Base-by-base conservation (phyloP, 1,140 invertebrate species). In the Sarcophaga bullata region DNA sequence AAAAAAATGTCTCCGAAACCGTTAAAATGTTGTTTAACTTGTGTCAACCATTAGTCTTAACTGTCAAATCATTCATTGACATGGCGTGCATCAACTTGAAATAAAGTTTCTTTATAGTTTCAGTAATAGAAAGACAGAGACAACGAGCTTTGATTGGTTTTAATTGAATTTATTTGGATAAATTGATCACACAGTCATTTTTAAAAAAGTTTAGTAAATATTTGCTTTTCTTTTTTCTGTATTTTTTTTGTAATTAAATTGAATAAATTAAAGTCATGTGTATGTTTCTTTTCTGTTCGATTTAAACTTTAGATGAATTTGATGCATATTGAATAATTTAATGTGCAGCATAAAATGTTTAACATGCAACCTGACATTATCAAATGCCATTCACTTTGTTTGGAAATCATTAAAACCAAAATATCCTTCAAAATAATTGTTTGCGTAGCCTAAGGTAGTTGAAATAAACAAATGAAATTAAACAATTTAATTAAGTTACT, bases 1-100 rank as follows among this genome's bases (percentile, higher is more conserved):
- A 49, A 80, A 54, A 80, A n/a, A n/a, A n/a, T n/a, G n/a, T n/a
- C n/a, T 47, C 0, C 37, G 13, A 80, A 58, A 58, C 49, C 50
- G 78, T 80, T 80, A 58, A 80, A 58, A 80, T 58, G 49, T 52
- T 52, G 49, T 80, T 80, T 52, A 80, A 80, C 49, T 80, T 80
- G 78, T 80, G 78, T 54, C 49, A 52, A 58, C 78, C 73, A 76
- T 76, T 76, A 76, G 73, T 76, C 73, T 76, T 76, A 76, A 58
- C 78, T 80, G 78, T 80, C 78, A 80, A 80, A 80, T 80, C 78
- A 58, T 49, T 52, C 78, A 80, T 80, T 80, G 78, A 80, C 78
- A 80, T 54, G 37, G 52, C 78, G 78, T 80, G 78, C 78, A 80
- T 80, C 78, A 80, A 76, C 73, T 76, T 76, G 73, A 76, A 76